These are phyloP conservation scores for Amphipyra berbera DNA, from an alignment of 2,888 invertebrate genomes.

Conservation along the genomic window DNA sequence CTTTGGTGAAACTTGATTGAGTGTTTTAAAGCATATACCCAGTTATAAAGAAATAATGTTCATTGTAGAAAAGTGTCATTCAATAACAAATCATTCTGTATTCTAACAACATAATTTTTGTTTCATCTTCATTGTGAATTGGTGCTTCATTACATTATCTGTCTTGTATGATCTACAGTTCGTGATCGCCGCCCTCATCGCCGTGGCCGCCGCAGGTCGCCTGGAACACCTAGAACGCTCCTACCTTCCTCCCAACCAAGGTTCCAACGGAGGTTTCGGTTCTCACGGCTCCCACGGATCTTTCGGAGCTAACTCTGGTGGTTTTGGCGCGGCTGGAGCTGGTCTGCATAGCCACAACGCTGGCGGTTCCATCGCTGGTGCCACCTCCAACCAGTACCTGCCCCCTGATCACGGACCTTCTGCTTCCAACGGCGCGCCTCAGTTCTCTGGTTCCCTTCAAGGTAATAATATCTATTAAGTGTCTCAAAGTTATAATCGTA, in stretches of 20 bases:
- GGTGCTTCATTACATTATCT: background rate
- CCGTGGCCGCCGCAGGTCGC: slow-evolving; percentile 78
- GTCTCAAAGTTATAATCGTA: background rate
- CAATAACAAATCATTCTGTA: no score
- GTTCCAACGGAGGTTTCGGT: slow-evolving; percentile 34
- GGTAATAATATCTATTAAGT: slow-evolving; percentile 45
- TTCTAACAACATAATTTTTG: no score
- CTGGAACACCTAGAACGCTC: slow-evolving; percentile 81
- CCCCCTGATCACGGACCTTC: slow-evolving; percentile 78
- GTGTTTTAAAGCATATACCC: no score
- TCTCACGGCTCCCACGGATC: slow-evolving; percentile 49
- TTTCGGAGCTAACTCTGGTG: slow-evolving; percentile 40
- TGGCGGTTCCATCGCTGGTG: slow-evolving; percentile 53
- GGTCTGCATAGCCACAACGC: slow-evolving; percentile 3
- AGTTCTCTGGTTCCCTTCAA: slow-evolving; percentile 54
- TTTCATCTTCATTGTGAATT: no score
- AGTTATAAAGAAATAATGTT: no score
- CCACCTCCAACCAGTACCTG: slow-evolving; percentile 81
- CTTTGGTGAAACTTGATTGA: no score
- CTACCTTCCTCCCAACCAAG: slow-evolving; percentile 78
- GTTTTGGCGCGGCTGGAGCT: slow-evolving; percentile 43
- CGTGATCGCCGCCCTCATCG: slow-evolving; percentile 76
- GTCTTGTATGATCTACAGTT: slow-evolving; percentile 72
- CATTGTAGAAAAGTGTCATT: no score
- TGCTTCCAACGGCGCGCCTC: slow-evolving; percentile 54